These are phyloP conservation scores for Stratiomys singularior DNA, from an alignment of 2,888 invertebrate species.

Conservation along the genomic window DNA sequence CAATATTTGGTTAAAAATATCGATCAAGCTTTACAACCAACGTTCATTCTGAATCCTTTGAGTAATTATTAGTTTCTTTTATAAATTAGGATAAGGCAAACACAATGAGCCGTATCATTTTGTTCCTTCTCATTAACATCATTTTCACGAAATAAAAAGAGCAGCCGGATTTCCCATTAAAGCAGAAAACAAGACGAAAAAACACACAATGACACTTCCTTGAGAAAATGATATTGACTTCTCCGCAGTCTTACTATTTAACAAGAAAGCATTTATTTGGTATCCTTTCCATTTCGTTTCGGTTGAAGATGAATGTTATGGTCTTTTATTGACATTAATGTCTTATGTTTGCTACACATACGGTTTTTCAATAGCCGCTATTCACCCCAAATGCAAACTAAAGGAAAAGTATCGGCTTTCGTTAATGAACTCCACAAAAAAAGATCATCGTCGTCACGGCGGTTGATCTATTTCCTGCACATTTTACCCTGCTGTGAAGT, in stretches of 20 bases:
- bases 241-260: neutral
- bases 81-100: no score
- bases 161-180: no score
- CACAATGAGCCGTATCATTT: no score
- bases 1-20: no score
- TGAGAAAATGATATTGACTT: constrained; percentile 17
- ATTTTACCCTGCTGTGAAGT: constrained; percentile 3
- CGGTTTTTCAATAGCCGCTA: constrained; percentile 16
- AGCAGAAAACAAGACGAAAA: neutral
- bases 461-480: constrained; percentile 52
- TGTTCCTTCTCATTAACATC: no score
- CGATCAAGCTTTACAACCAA: no score
- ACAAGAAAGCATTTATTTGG: constrained; percentile 41
- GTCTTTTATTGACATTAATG: constrained; percentile 40
- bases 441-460: constrained; percentile 49
- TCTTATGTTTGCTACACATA: constrained; percentile 29
- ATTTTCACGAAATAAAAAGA: no score
- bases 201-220: constrained; percentile 39
- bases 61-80: no score
- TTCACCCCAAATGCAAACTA: constrained; percentile 25
- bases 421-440: constrained; percentile 47
- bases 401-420: constrained; percentile 47
- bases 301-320: constrained; percentile 1
- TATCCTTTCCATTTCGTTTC: constrained; percentile 32
- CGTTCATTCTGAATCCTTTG: no score